These are phyloP conservation scores for Halictus quadricinctus DNA, from an alignment of 2,888 invertebrate species.

Conservation along the genomic window DNA sequence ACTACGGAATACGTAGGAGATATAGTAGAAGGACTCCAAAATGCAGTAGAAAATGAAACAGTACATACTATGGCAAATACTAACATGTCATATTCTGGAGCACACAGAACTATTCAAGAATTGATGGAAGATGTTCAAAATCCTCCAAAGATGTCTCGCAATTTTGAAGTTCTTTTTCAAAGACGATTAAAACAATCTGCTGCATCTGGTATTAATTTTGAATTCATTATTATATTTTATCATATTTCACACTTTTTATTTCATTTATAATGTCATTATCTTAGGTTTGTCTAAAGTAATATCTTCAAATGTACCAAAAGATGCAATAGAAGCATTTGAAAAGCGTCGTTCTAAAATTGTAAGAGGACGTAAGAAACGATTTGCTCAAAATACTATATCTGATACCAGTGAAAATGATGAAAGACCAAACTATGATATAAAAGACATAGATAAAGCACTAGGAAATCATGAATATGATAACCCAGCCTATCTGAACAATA, in stretches of 20 bases:
- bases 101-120: slow-evolving; percentile 93
- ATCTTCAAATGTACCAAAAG: slow-evolving; percentile 43
- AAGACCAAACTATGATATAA: background rate
- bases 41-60: slow-evolving; percentile 86
- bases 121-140: slow-evolving; percentile 93
- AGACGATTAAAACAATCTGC: slow-evolving; percentile 64
- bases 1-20: slow-evolving; percentile 89
- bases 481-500: slow-evolving; percentile 44
- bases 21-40: slow-evolving; percentile 93
- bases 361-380: slow-evolving; percentile 90
- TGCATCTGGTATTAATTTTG: slow-evolving; percentile 38
- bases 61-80: slow-evolving; percentile 6
- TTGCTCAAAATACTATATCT: slow-evolving; percentile 92
- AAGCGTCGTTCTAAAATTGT: slow-evolving; percentile 90
- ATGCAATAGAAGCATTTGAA: slow-evolving; percentile 88
- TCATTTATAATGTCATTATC: slow-evolving; percentile 35
- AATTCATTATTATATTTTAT: background rate
- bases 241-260: background rate
- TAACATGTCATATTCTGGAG: slow-evolving; percentile 85
- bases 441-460: background rate
- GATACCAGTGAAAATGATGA: slow-evolving; percentile 66
- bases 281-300: slow-evolving; percentile 43
- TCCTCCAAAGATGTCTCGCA: slow-evolving; percentile 89
- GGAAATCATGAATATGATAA: slow-evolving; percentile 50
- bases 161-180: slow-evolving; percentile 73